phyloP scores from a whole-genome alignment of 1,140 invertebrate species.

The Venturia canescens region DNA sequence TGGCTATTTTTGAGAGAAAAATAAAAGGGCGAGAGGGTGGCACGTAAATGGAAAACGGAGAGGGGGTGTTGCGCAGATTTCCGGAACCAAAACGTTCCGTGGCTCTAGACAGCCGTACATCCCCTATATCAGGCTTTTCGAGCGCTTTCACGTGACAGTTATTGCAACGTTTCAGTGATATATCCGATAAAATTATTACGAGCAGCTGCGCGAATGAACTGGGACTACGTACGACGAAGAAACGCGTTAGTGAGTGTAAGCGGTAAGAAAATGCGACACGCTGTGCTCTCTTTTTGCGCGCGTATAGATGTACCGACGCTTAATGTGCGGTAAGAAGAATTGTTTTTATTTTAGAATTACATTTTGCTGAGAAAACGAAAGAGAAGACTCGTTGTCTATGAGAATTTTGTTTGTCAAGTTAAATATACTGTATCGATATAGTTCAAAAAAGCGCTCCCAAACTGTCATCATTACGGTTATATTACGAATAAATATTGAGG shows the following conservation, averaged over 20 bases:
- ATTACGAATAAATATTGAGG: too few species aligned
- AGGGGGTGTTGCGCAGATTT: constrained; percentile 55
- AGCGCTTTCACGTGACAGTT: constrained; percentile 66
- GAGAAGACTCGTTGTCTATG: constrained; percentile 49
- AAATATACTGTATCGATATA: background rate
- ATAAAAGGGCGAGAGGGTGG: constrained; percentile 9
- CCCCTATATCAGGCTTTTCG: constrained; percentile 66
- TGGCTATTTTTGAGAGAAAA: constrained; percentile 27
- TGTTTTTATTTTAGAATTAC: background rate
- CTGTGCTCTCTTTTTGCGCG: background rate
- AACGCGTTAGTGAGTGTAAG: constrained; percentile 9
- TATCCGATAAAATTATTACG: constrained; percentile 71
- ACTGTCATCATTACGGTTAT: too few species aligned
- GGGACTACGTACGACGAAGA: background rate
- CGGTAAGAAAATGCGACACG: background rate
- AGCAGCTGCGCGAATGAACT: constrained; percentile 63
- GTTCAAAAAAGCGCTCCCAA: background rate
- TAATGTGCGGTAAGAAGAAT: background rate
- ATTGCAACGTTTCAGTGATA: constrained; percentile 67
- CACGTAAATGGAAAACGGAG: constrained; percentile 19
- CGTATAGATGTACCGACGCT: background rate
- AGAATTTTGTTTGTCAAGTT: constrained; percentile 32
- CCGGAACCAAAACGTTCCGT: constrained; percentile 57
- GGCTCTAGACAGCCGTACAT: constrained; percentile 52
- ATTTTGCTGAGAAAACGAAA: constrained; percentile 4